Conservation (phyloP, 2,888 invertebrate species). For the Argynnis bischoffii region DNA sequence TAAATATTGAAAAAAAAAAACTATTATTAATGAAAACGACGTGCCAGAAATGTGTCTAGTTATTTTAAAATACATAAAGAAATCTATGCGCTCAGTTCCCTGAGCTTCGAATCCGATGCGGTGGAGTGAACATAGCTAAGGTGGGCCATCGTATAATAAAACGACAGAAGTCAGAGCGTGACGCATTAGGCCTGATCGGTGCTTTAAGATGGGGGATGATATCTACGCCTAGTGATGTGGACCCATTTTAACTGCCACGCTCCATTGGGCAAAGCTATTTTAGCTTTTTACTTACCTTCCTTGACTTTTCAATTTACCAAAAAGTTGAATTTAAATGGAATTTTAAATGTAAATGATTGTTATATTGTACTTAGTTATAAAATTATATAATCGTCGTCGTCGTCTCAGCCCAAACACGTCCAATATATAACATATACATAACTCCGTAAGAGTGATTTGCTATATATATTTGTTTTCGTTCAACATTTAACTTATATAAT, state of each 20-base stretch:
- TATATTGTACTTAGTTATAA: no score
- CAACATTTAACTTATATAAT: no score
- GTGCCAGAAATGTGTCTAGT: neutral
- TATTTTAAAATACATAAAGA: conserved; percentile 5
- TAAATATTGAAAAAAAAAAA: neutral
- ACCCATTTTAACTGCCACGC: conserved; percentile 52
- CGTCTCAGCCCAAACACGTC: no score
- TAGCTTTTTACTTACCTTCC: conserved; percentile 42
- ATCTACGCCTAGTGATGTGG: conserved; percentile 60
- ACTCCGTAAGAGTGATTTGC: no score
- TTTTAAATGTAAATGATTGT: conserved; percentile 3
- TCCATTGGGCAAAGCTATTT: conserved; percentile 59
- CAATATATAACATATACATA: no score
- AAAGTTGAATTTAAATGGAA: conserved; percentile 1
- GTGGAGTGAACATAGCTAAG: conserved; percentile 12
- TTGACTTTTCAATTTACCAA: conserved; percentile 13
- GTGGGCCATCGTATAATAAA: conserved; percentile 17
- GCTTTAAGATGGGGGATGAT: conserved; percentile 50
- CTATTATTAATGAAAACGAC: neutral
- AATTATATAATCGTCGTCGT: no score
- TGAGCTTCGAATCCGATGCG: conserved; percentile 1
- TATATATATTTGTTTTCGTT: no score
- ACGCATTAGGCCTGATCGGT: conserved; percentile 25
- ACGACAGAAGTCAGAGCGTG: conserved; percentile 26
- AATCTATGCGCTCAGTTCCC: conserved; percentile 5